Conservation (phyloP, 2,113 vertebrate species). For the Brienomyrus longianalis region DNA sequence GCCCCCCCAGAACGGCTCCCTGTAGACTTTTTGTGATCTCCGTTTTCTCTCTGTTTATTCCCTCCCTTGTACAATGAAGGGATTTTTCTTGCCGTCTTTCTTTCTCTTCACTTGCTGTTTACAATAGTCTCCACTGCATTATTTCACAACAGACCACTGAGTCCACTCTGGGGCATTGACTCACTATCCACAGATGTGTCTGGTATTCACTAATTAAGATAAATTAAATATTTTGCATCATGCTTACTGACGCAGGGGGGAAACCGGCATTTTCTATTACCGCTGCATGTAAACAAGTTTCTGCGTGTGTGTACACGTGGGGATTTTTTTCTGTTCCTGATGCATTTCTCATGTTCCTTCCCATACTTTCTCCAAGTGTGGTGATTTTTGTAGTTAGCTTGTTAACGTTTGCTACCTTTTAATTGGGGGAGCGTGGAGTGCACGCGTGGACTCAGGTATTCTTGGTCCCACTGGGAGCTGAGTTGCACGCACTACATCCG, state of each 20-base stretch:
- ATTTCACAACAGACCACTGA: conserved; percentile 31
- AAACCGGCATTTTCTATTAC: conserved; percentile 26
- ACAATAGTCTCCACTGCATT: background rate
- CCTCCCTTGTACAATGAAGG: background rate
- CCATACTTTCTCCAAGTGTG: background rate
- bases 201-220: conserved; percentile 41
- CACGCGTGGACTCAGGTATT: background rate
- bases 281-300: conserved; percentile 30
- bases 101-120: conserved; percentile 6
- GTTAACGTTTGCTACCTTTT: background rate
- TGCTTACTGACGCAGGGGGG: conserved; percentile 26
- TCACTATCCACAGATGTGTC: conserved; percentile 39
- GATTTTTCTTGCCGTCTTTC: background rate
- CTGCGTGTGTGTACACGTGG: background rate
- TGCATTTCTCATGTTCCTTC: conserved; percentile 12
- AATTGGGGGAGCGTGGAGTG: background rate
- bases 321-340: conserved; percentile 21
- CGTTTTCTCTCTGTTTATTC: background rate
- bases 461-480: background rate
- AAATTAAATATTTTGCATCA: conserved; percentile 39
- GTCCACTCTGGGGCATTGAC: conserved; percentile 36
- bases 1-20: background rate
- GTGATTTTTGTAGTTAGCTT: background rate
- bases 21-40: background rate
- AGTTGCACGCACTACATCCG: background rate